Evolutionary conservation across 1,140 invertebrate genomes (phyloP), one percentile per base, ranked within the genome.

Genomic region (Leptinotarsa texana): DNA sequence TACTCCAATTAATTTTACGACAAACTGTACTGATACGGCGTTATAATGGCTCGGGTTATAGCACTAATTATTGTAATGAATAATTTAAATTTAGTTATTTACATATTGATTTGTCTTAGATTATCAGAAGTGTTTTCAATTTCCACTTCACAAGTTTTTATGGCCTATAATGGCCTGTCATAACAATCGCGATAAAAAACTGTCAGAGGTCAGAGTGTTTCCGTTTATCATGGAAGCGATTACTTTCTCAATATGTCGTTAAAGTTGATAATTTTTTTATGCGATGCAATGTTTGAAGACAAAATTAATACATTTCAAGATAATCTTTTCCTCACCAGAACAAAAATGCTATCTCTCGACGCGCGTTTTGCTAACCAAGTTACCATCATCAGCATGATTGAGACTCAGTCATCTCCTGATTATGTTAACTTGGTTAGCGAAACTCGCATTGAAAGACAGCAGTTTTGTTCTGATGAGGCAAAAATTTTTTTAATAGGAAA

Each of bases 41-140:
- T 57, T 57, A 57, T 15, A 57, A 57, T 18, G 51, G n/a, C 51
- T 15, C 51, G 15, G 51, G 51, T 57, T 57, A 57, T 57, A 57
- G 51, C 17, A n/a, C 51, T 57, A 57, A 57, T 57, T 57, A 57
- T 18, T 5, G 51, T 57, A 57, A 57, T 57, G 51, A 57, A 57
- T 57, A 57, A 57, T 57, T 57, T 57, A 57, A 17, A 57, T 57
- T 57, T 57, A 57, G 51, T 57, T 57, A 57, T 57, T 57, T 57
- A 57, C 51, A 57, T 57, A 57, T 57, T 18, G 51, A 57, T 57
- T 57, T 57, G 51, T 57, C 51, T 57, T n/a, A 57, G 17, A 57
- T 57, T 57, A 57, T 57, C 51, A 57, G 51, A 18, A 57, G 51
- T 57, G 51, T 57, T 57, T 57, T 57, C 51, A 57, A 57, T 57